These are phyloP conservation scores for Enteromius mattozi DNA, from an alignment of 2,797 vertebrate genomes.

Conservation along the genomic window DNA sequence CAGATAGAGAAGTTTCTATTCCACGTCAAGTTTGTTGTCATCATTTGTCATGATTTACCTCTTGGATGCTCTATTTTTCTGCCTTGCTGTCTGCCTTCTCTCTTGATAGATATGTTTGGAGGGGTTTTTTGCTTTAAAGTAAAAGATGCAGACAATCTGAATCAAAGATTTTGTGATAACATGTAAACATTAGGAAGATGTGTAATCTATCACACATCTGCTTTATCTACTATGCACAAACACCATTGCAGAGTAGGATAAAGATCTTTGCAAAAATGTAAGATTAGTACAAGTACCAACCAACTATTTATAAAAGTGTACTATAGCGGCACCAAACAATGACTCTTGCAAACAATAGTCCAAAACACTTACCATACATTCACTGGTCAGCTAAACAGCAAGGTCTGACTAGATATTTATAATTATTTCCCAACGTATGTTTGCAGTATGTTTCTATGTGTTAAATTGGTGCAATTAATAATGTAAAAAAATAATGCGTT, in stretches of 20 bases:
- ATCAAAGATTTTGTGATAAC: conserved; percentile 37
- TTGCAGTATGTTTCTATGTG: no score
- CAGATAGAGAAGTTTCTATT: conserved; percentile 1
- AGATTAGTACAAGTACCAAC: background rate
- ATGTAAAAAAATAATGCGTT: no score
- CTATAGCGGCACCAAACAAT: no score
- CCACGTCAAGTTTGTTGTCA: conserved; percentile 7
- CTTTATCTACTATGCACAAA: background rate
- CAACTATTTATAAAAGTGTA: background rate
- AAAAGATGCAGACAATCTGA: conserved; percentile 8
- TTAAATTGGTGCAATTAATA: no score
- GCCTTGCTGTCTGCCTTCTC: conserved; percentile 15
- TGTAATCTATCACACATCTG: conserved; percentile 7
- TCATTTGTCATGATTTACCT: conserved; percentile 34
- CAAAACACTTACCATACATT: no score
- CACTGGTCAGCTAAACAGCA: no score
- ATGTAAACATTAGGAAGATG: conserved; percentile 8
- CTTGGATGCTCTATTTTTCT: conserved; percentile 14
- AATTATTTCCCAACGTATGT: no score
- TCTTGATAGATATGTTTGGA: conserved; percentile 41
- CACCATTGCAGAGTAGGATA: background rate
- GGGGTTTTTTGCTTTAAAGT: background rate
- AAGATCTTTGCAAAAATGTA: background rate
- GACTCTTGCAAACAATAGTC: no score
- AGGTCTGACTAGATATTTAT: no score